These are phyloP conservation scores for Danio tinwini DNA, from an alignment of 2,797 vertebrate genomes.

Conservation along the genomic window DNA sequence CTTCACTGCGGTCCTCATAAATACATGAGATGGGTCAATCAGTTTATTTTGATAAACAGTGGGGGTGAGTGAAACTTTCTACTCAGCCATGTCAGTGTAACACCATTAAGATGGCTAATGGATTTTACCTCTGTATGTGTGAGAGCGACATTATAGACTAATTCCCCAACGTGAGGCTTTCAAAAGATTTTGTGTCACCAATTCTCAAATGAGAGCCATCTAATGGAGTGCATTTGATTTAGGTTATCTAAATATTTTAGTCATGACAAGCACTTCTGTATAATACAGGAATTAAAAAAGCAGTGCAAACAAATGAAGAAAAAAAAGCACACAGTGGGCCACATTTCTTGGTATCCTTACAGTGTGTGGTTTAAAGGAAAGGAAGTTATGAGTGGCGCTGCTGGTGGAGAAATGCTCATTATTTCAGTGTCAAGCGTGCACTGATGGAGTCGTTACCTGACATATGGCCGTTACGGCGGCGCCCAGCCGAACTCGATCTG, in stretches of 20 bases:
- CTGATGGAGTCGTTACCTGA: conserved; percentile 79
- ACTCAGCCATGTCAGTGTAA: conserved; percentile 47
- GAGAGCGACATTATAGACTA: conserved; percentile 55
- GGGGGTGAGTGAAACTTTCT: conserved; percentile 53
- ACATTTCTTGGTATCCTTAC: background rate
- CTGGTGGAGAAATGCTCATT: conserved; percentile 28
- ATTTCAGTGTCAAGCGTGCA: conserved; percentile 71
- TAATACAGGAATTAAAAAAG: background rate
- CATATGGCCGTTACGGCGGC: conserved; percentile 79
- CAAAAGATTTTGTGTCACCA: conserved; percentile 57
- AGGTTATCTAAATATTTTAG: conserved; percentile 49
- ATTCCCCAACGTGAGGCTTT: conserved; percentile 50
- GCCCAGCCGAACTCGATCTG: conserved; percentile 72
- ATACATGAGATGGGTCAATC: conserved; percentile 26
- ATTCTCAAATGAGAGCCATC: conserved; percentile 41
- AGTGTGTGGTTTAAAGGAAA: conserved; percentile 8
- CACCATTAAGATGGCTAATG: conserved; percentile 55
- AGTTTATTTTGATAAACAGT: conserved; percentile 44
- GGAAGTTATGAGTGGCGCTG: conserved; percentile 10
- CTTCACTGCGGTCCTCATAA: background rate
- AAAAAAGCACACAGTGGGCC: conserved; percentile 31
- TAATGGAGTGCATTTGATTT: conserved; percentile 51
- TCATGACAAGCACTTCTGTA: conserved; percentile 38
- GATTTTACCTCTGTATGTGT: conserved; percentile 59
- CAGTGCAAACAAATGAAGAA: background rate